Evolutionary conservation across 2,797 vertebrate genomes (phyloP), one percentile per base, ranked within the genome.

Genomic region (Tenualosa thibaudeaui): DNA sequence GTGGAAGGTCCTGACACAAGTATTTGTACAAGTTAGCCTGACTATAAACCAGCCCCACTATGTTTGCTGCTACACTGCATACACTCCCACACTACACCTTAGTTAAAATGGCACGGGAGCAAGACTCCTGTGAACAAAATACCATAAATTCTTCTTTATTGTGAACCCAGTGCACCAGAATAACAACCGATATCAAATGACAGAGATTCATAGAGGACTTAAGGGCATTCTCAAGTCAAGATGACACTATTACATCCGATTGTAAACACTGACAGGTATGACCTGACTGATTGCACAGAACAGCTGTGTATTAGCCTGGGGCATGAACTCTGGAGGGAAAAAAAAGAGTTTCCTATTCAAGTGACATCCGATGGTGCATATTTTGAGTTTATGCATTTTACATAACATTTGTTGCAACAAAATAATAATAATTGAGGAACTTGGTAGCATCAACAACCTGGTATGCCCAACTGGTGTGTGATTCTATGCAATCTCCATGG

Each of bases 81-180:
- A 54, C 53, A 19, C 53, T 8, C 71, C 17, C 37, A 78, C 71
- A 78, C 6, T 22, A 22, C 71, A 46, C 37, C 71, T 78, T 5
- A 43, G 17, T 19, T 37, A 40, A 43, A 40, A 37, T 37, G 3
- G 12, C 24, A 71, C 10, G 26, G 15, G 37, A 75, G 37, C 37
- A 75, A 13, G 68, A 26, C 31, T 17, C 3, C 10, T 22, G 71
- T 24, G 37, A 19, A 17, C 7, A 37, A 17, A 78, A 78, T 78
- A 15, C 71, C 71, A 78, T 22, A 78, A 40, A 78, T 46, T 78
- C 71, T 19, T 46, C 37, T 78, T 71, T 71, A 40, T 40, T 78
- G 40, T 78, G 71, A 78, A 22, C 71, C 40, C 15, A 78, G 26
- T 71, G 65, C 31, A 3, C 15, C 26, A 40, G 37, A 78, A 43